phyloP scores from a whole-genome alignment of 2,888 invertebrate genomes.

The Pollenia amentaria region DNA sequence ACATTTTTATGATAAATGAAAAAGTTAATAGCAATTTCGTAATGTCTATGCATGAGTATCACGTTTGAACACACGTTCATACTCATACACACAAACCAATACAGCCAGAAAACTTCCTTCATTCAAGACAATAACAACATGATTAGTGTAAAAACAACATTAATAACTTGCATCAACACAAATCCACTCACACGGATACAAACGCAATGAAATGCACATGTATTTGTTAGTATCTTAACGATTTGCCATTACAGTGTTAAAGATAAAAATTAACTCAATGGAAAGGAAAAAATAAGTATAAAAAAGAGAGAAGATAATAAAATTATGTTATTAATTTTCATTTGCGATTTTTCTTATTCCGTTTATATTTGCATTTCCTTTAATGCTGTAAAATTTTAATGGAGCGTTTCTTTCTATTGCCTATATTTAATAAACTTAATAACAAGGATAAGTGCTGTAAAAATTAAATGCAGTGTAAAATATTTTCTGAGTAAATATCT shows the following conservation, averaged over 20 bases:
- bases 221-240: neutral
- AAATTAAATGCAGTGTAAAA: conserved; percentile 2
- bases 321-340: conserved; percentile 83
- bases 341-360: conserved; percentile 80
- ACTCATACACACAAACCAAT: neutral
- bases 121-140: conserved; percentile 65
- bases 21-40: conserved; percentile 28
- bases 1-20: conserved; percentile 52
- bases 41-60: neutral
- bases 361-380: conserved; percentile 17
- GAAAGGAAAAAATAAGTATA: conserved; percentile 38
- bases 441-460: neutral
- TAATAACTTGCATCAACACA: conserved; percentile 39
- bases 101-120: conserved; percentile 46
- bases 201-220: conserved; percentile 12
- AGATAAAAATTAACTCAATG: conserved; percentile 45
- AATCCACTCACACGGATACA: conserved; percentile 8
- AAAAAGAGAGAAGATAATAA: conserved; percentile 70
- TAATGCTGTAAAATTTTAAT: conserved; percentile 7
- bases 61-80: neutral
- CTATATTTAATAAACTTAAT: neutral
- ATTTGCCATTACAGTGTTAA: conserved; percentile 32
- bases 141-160: conserved; percentile 66
- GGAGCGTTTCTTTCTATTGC: conserved; percentile 9
- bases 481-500: neutral